Base-by-base conservation (phyloP, 2,888 invertebrate species). In the Melipona beecheii region DNA sequence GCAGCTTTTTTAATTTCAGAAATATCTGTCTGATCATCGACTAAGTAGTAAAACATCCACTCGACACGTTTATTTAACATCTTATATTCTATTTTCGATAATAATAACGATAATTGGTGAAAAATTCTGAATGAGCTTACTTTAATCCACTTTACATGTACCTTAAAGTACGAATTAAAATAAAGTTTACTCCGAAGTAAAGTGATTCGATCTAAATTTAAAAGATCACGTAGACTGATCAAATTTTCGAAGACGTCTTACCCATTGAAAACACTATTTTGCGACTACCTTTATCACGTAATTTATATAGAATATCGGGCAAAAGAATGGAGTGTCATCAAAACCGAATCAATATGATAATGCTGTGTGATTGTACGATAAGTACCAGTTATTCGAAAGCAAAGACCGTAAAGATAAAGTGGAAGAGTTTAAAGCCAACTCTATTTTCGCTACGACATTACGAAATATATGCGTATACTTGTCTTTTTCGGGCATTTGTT, bases 361-460 rank as follows among this genome's bases (percentile, higher is more conserved):
- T 15, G 4, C 24, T 54, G 19, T 24, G 65, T 36, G 24, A 65
- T 54, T 65, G 52, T 43, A 65, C 52, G 74, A 74, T 74, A 74
- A 65, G 36, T 54, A 52, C 15, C 21, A n/a, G 21, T 72, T 72
- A 49, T 60, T 15, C n/a, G 15, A 62, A 21, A 50, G 17, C n/a
- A 62, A 50, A 60, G 43, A 72, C 27, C 5, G 21, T 6, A 4
- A 49, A 58, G 50, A 73, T 62, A 74, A 24, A 19, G 13, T 13
- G 24, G 64, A 24, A 9, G 27, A 31, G 19, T 74, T 52, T 54
- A 19, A 71, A 56, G 17, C 1, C 43, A 31, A 64, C 4, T 64
- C 24, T 11, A 13, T 21, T 36, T 21, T 56, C 13, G 21, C 36
- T 4, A 36, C 24, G 15, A 13, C 52, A 36, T 15, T 19, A 15